Percentiles rank a stretch among this genome's conserved stretches.
phyloP scores from a whole-genome alignment of 2,113 vertebrate species.

The Crotalus viridis region DNA sequence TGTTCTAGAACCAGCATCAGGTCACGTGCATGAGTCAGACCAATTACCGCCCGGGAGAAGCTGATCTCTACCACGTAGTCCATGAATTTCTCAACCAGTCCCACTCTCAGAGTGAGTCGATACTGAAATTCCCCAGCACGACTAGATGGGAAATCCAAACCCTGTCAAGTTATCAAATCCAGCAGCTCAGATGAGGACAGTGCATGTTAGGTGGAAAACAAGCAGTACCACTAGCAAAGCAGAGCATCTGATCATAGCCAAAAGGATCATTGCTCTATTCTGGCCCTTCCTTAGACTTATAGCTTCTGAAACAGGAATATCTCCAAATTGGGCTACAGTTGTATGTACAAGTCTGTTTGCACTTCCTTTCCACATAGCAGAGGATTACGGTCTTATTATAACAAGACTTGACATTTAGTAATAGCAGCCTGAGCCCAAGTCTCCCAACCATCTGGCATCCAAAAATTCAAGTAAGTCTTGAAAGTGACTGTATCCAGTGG shows the following conservation, averaged over 20 bases:
- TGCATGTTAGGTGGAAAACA: background rate
- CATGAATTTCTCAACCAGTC: background rate
- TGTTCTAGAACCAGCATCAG: background rate
- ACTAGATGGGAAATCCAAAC: background rate
- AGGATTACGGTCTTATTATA: background rate
- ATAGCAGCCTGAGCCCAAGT: background rate
- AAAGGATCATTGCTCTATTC: background rate
- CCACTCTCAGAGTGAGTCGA: background rate
- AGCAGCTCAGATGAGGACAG: background rate
- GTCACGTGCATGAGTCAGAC: background rate
- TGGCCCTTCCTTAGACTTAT: background rate
- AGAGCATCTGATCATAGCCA: background rate
- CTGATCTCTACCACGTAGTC: background rate
- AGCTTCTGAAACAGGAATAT: background rate
- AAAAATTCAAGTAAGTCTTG: background rate
- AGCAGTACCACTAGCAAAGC: background rate
- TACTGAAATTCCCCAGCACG: background rate
- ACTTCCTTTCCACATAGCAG: background rate
- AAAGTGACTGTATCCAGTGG: background rate
- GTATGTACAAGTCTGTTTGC: background rate
- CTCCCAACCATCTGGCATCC: background rate
- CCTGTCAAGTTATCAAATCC: background rate
- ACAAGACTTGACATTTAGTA: background rate
- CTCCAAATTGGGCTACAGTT: background rate
- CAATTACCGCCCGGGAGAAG: background rate